Evolutionary conservation across 2,888 invertebrate species (phyloP), one percentile per base, ranked within the genome.

Genomic region (Drosophila neoperkinsi): DNA sequence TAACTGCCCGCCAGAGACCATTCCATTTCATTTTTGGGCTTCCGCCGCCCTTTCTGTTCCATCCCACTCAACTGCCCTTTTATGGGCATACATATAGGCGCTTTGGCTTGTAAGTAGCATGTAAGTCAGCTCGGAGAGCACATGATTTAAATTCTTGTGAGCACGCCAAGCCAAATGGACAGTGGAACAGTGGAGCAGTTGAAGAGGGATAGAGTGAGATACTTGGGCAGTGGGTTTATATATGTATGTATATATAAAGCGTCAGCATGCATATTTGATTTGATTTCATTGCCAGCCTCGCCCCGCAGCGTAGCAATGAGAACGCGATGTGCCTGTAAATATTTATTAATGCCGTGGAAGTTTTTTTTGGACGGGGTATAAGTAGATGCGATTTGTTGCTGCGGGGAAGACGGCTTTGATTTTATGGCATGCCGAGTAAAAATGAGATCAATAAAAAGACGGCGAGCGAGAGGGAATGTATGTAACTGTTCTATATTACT

Each of bases 261-360:
- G 84, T 90, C 90, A 90, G 83, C 84, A 73, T 83, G 90, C 86
- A 87, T 87, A 87, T 87, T 90, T 87, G 86, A 87, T 87, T 87
- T 89, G 90, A 87, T 87, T 87, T 87, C 88, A 87, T 90, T 84
- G 90, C 88, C 76, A 74, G 58, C 76, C 69, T 60, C 66, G 60
- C 81, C 77, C 70, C 61, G 50, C 49, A 64, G 56, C 52, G 61
- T 43, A 66, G 74, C 79, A 66, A 41, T 73, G 66, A 65, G 69
- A 68, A 85, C 90, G 90, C 84, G 90, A 89, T 89, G 84, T 90
- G 86, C 90, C 79, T 90, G 89, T 89, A 86, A 86, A 86, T 86
- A 87, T 87, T 90, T 89, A 87, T 87, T 85, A 88, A 88, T 90
- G 81, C 73, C 74, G 76, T 70, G 77, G 59, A 90, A 79, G 66